Evolutionary conservation across 1,140 invertebrate species (phyloP).

Genomic region (Galleria mellonella): DNA sequence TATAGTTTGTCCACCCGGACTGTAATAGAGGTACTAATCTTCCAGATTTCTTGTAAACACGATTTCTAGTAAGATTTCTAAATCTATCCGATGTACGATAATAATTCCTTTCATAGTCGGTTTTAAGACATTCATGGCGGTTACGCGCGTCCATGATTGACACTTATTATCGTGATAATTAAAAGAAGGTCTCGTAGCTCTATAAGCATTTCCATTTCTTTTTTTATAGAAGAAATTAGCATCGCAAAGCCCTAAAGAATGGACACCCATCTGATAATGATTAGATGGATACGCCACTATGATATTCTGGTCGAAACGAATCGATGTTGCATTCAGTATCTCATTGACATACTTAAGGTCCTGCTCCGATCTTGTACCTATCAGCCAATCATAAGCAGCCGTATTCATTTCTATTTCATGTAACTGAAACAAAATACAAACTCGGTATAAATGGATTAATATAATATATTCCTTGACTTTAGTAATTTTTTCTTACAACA

Average conservation of each 20-base stretch:
- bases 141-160: not conserved
- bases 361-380: conserved; percentile 30
- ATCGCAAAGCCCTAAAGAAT: conserved; percentile 25
- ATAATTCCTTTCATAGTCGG: conserved; percentile 32
- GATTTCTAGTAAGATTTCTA: conserved; percentile 34
- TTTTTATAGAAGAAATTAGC: conserved; percentile 38
- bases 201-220: not conserved
- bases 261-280: not conserved
- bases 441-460: not conserved
- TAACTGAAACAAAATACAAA: conserved; percentile 31
- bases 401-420: conserved; percentile 37
- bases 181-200: not conserved
- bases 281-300: conserved; percentile 27
- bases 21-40: conserved; percentile 21
- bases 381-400: conserved; percentile 48
- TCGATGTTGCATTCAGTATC: conserved; percentile 40
- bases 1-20: conserved; percentile 33
- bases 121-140: not conserved
- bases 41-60: conserved; percentile 25
- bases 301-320: conserved; percentile 59
- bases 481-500: no score
- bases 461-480: no score
- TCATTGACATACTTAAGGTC: conserved; percentile 37
- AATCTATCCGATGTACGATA: conserved; percentile 36
- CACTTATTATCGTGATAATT: not conserved